Conservation (phyloP, 2,888 invertebrate genomes). For the Stenichneumon culpator region DNA sequence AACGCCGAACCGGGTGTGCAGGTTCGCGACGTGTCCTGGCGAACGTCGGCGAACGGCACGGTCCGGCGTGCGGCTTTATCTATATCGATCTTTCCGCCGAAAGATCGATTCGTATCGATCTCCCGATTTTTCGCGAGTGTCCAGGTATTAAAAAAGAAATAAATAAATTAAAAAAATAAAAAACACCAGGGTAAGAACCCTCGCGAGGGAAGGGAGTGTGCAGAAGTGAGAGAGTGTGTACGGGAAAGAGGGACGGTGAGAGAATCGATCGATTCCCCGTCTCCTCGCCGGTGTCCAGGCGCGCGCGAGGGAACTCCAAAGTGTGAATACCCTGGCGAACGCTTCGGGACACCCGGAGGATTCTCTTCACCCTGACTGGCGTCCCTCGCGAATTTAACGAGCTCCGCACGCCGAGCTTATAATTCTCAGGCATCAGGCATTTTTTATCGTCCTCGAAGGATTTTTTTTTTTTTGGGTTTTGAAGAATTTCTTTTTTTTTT, state of each 20-base stretch:
- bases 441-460: background rate
- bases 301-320: constrained; percentile 30
- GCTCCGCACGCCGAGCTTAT: background rate
- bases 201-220: constrained; percentile 2
- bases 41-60: background rate
- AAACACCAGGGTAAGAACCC: background rate
- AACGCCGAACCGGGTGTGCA: constrained; percentile 1
- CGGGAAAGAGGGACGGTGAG: constrained; percentile 29
- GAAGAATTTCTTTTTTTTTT: background rate
- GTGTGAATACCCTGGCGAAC: constrained; percentile 33
- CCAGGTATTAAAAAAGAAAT: background rate
- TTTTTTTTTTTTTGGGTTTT: background rate
- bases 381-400: background rate
- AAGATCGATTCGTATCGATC: too few species aligned
- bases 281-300: constrained; percentile 63
- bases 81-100: background rate
- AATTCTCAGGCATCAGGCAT: background rate
- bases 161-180: background rate
- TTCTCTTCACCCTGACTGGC: background rate
- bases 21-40: background rate
- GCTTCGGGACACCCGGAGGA: constrained; percentile 1
- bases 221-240: background rate
- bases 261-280: constrained; percentile 63
- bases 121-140: background rate
- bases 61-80: background rate